Conservation (phyloP, 2,888 invertebrate species). For the Colletes collaris region DNA sequence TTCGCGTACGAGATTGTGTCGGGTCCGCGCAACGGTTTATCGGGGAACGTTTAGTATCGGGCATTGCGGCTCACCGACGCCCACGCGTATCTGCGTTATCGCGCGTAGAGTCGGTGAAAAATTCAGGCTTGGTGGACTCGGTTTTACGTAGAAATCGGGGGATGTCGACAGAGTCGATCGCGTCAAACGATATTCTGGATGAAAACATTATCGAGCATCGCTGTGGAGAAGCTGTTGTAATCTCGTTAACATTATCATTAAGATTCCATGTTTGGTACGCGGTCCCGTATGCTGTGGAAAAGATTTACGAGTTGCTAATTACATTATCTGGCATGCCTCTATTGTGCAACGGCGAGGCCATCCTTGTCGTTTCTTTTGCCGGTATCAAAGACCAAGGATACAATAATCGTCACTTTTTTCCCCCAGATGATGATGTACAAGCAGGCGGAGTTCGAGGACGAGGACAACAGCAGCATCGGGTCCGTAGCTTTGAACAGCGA, state of each 20-base stretch:
- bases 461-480: slow-evolving; percentile 92
- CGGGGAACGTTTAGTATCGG: neutral
- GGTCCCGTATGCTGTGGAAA: neutral
- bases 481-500: slow-evolving; percentile 92
- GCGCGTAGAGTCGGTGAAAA: neutral
- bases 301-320: slow-evolving; percentile 40
- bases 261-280: slow-evolving; percentile 3
- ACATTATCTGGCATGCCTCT: slow-evolving; percentile 34
- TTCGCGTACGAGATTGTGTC: neutral
- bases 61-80: neutral
- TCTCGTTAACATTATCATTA: slow-evolving; percentile 11
- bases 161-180: neutral
- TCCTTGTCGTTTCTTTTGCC: neutral
- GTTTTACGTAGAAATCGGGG: neutral
- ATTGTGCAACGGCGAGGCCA: slow-evolving; percentile 17
- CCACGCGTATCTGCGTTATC: slow-evolving; percentile 11
- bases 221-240: neutral
- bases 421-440: slow-evolving; percentile 93
- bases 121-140: neutral
- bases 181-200: neutral
- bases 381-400: no score
- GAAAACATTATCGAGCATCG: no score
- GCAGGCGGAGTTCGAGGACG: slow-evolving; percentile 93
- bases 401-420: neutral
- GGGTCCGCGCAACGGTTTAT: neutral